phyloP scores from a whole-genome alignment of 2,797 vertebrate species.

The Clarias platycephalus region DNA sequence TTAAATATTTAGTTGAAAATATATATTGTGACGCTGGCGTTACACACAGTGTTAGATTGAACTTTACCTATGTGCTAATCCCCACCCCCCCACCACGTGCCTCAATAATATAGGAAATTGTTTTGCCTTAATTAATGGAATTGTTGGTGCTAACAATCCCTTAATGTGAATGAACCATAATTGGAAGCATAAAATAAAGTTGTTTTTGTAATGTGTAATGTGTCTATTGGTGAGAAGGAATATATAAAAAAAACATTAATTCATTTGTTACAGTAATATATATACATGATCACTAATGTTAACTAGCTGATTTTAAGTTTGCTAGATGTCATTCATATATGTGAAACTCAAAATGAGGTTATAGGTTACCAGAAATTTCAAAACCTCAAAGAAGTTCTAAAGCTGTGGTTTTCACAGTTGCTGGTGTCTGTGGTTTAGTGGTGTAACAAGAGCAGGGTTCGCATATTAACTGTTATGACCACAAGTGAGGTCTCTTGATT shows the following conservation, averaged over 20 bases:
- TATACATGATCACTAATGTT: neutral
- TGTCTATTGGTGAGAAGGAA: neutral
- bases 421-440: neutral
- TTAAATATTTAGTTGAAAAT: neutral
- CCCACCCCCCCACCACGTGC: neutral
- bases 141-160: neutral
- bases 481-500: neutral
- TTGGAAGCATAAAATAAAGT: constrained; percentile 21
- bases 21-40: constrained; percentile 65
- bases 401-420: neutral
- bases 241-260: neutral
- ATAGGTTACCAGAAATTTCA: neutral
- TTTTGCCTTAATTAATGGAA: neutral
- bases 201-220: constrained; percentile 7
- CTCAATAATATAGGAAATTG: neutral
- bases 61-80: neutral
- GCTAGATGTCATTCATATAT: neutral
- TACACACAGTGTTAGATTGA: constrained; percentile 43
- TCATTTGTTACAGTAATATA: neutral
- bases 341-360: neutral
- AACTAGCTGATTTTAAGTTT: neutral
- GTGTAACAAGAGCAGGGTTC: neutral
- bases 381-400: neutral
- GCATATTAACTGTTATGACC: neutral
- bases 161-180: constrained; percentile 11